Percentiles rank a stretch among this genome's conserved stretches.
These are phyloP conservation scores for Heliconius eleuchia DNA, from an alignment of 1,140 invertebrate genomes.

Conservation along the genomic window DNA sequence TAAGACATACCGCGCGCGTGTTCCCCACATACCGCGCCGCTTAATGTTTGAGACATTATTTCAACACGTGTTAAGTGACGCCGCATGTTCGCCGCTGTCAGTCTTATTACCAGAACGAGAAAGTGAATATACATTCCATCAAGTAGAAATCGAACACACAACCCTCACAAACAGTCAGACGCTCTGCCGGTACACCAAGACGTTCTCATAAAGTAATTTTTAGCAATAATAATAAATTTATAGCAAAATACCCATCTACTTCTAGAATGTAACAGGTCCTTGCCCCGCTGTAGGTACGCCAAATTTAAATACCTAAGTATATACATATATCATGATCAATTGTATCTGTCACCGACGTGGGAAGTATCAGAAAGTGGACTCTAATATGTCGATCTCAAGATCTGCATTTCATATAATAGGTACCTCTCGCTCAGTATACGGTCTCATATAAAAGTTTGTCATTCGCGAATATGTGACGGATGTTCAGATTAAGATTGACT, in stretches of 20 bases:
- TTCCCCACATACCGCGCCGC: no score
- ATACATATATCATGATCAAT: neutral
- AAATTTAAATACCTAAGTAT: slow-evolving; percentile 8
- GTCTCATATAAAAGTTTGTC: slow-evolving; percentile 32
- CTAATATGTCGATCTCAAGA: neutral
- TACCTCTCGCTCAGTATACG: neutral
- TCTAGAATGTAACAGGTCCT: slow-evolving; percentile 20
- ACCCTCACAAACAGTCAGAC: no score
- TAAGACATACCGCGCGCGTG: no score
- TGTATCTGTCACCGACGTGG: neutral
- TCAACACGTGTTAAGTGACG: no score
- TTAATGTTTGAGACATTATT: no score
- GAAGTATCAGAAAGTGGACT: neutral
- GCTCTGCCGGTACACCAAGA: neutral
- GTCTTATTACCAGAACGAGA: no score
- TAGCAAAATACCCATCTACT: neutral
- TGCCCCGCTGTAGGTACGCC: slow-evolving; percentile 17
- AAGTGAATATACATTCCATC: no score
- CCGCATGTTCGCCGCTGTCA: no score
- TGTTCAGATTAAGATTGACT: slow-evolving; percentile 38
- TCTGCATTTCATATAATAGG: neutral
- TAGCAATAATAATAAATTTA: neutral
- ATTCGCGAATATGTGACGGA: slow-evolving; percentile 37
- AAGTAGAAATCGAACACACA: no score
- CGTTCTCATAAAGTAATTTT: neutral